Evolutionary conservation across 2,797 vertebrate species (phyloP), one percentile per base, ranked within the genome.

Genomic region (Pseudomugil tenellus): DNA sequence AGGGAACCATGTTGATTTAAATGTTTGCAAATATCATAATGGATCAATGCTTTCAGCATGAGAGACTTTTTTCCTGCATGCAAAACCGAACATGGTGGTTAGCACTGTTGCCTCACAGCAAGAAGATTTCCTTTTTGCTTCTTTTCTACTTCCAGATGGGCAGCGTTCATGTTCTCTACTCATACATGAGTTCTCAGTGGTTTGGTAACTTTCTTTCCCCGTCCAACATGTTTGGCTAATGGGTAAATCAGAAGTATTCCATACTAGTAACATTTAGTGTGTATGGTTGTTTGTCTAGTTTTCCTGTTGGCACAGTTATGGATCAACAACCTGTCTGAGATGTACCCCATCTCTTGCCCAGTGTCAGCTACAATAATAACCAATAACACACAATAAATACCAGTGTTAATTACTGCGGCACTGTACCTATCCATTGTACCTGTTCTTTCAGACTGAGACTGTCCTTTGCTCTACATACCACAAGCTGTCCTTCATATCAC

Each of bases 381-480:
- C 43, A 21, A 46, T n/a, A 46, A 17, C 2, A 28, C 5, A 37
- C 32, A 23, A 10, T 29, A 8, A 35, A 28, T 21, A 1, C 62
- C 6, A 71, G 2, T 51, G 11, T 21, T 14, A n/a, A 17, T 32
- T 26, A 60, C 14, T 16, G 10, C 1, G 9, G 1, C 17, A 52
- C 29, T 29, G 29, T 29, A 29, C 29, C 6, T 6, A 29, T 3
- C 34, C 11, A 21, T 10, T n/a, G 17, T 63, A 12, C 26, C 58
- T 28, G 34, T 19, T 60, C 21, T 11, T 46, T 61, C 61, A 46
- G 48, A 51, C 6, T 26, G 49, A 70, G 23, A 53, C 26, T 7
- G 5, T 67, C 13, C 28, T 71, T 77, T 72, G 17, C n/a, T 62
- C 74, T 49, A 79, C 68, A 63, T 58, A 58, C 31, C 39, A 28